Evolutionary conservation across 2,113 vertebrate genomes (phyloP).

Genomic region (Gavia stellata): DNA sequence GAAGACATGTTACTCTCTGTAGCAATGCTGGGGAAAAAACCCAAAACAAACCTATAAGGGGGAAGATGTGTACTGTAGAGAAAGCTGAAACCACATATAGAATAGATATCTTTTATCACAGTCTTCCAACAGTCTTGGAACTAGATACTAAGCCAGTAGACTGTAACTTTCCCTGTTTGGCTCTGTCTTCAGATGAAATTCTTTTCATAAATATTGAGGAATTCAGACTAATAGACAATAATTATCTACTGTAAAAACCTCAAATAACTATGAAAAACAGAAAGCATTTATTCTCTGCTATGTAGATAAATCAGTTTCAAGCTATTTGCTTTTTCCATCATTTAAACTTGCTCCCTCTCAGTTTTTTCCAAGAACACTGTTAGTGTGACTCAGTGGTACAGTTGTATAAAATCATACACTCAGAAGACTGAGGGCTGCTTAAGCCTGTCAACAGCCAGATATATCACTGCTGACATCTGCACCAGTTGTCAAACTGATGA

Average conservation of each 20-base stretch:
- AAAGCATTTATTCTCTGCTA: neutral
- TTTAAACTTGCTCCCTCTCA: neutral
- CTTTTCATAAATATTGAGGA: neutral
- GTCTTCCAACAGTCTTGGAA: neutral
- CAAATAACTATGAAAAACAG: neutral
- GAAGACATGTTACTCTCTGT: neutral
- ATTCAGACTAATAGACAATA: neutral
- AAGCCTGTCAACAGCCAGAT: conserved; percentile 30
- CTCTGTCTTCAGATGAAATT: neutral
- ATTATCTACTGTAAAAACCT: neutral
- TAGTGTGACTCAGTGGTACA: neutral
- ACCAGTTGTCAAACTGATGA: neutral
- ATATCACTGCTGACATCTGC: conserved; percentile 38
- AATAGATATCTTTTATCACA: neutral
- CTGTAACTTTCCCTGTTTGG: neutral
- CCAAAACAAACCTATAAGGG: neutral
- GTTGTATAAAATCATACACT: conserved; percentile 42
- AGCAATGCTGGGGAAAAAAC: neutral
- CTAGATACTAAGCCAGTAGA: neutral
- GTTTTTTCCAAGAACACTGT: neutral
- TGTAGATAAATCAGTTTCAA: neutral
- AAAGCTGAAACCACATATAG: neutral
- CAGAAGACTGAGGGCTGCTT: neutral
- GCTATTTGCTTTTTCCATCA: neutral
- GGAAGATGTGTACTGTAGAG: neutral